Evolutionary conservation across 2,113 vertebrate species (phyloP).

Genomic region (Eretmochelys imbricata): DNA sequence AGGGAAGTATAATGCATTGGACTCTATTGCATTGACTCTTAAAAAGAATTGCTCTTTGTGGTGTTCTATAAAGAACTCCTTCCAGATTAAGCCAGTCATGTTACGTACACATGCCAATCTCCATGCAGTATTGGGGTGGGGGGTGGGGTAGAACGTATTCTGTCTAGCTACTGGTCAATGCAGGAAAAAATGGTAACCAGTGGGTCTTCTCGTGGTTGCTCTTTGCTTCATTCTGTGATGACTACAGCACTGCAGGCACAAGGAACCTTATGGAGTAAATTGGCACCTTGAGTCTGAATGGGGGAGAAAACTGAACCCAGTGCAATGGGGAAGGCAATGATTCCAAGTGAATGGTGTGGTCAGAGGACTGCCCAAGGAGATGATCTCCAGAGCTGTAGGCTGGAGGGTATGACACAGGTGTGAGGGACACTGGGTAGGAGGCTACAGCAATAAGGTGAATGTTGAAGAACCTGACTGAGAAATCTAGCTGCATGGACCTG

Average conservation of each 20-base stretch:
- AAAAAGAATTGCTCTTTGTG: conserved; percentile 28
- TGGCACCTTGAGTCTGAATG: background rate
- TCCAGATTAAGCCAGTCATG: background rate
- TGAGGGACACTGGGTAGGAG: background rate
- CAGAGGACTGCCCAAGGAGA: background rate
- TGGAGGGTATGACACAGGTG: background rate
- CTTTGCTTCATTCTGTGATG: background rate
- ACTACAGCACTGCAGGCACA: background rate
- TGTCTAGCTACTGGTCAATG: background rate
- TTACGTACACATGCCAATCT: background rate
- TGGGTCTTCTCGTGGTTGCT: background rate
- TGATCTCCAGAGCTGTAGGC: background rate
- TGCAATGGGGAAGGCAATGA: no score
- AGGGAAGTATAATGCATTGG: background rate
- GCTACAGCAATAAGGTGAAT: background rate
- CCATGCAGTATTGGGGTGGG: background rate
- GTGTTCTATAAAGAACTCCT: background rate
- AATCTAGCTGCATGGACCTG: background rate
- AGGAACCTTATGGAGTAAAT: background rate
- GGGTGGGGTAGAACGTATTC: background rate
- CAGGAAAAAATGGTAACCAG: background rate
- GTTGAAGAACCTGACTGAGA: background rate
- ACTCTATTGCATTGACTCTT: background rate
- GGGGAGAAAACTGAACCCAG: no score
- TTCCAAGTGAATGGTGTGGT: background rate